Conservation (phyloP, 2,888 invertebrate species). For the Caenorhabditis sp. region DNA sequence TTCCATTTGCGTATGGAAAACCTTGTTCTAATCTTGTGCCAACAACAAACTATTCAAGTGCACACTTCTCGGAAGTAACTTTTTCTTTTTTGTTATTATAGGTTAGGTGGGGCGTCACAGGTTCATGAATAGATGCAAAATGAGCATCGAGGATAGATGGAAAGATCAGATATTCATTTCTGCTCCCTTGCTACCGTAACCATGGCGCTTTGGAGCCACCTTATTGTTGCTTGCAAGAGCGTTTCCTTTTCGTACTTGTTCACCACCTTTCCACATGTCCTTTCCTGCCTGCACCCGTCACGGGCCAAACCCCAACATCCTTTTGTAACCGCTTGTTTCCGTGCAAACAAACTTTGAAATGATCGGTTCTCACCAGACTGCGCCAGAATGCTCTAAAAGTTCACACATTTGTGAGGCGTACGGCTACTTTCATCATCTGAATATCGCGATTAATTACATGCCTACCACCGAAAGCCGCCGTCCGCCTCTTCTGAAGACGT, state of each 20-base stretch:
- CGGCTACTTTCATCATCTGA: neutral
- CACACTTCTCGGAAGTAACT: neutral
- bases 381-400: neutral
- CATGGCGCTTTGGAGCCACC: no score
- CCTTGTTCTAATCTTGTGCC: no score
- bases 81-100: neutral
- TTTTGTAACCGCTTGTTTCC: neutral
- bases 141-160: no score
- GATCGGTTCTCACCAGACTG: no score
- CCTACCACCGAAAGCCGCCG: neutral
- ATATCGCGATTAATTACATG: slow-evolving; percentile 10
- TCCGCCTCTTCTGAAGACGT: neutral
- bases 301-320: neutral
- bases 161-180: no score
- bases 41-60: no score
- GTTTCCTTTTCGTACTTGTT: no score
- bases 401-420: neutral
- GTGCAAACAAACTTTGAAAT: no score
- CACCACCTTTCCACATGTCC: neutral
- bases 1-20: no score
- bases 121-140: slow-evolving; percentile 8
- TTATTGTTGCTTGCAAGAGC: neutral
- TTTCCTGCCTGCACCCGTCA: neutral
- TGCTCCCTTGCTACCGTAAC: no score
- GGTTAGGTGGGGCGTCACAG: no score